A percentile compares a stretch with the other conserved stretches of the same genome.
Conservation (phyloP, 2,797 vertebrate species). For the Diglossa cyanea region DNA sequence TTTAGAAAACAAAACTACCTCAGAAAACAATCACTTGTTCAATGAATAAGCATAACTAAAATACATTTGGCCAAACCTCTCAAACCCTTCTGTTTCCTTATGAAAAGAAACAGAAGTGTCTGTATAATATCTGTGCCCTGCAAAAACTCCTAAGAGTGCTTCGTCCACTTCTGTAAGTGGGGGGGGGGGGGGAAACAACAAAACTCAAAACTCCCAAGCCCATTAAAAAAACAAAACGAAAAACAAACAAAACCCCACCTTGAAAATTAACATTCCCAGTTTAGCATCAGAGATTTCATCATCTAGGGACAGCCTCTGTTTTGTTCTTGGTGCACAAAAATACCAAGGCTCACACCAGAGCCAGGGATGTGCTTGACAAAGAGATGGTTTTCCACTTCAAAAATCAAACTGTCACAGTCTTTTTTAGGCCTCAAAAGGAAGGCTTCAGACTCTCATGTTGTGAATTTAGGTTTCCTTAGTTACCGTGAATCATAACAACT, state of each 20-base stretch:
- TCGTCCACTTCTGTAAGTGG: not conserved
- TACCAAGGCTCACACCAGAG: not conserved
- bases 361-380: not conserved
- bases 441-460: not conserved
- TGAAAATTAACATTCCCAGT: not conserved
- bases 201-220: not conserved
- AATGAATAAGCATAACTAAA: not conserved
- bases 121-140: not conserved
- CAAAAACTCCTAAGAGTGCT: not conserved
- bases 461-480: conserved; percentile 60
- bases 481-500: conserved; percentile 48
- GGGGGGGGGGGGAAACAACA: too few species aligned
- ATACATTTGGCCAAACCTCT: not conserved
- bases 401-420: not conserved
- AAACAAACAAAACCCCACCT: not conserved
- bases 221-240: not conserved
- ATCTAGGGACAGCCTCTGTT: not conserved
- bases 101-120: not conserved
- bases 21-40: not conserved
- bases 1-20: not conserved
- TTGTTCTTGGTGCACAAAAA: not conserved
- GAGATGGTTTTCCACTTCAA: not conserved
- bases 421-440: conserved; percentile 1
- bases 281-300: not conserved
- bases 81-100: not conserved